A percentile compares a stretch with the other conserved stretches of the same genome.
phyloP scores from a whole-genome alignment of 2,888 invertebrate genomes.

The Rhabditophanes sp. region DNA sequence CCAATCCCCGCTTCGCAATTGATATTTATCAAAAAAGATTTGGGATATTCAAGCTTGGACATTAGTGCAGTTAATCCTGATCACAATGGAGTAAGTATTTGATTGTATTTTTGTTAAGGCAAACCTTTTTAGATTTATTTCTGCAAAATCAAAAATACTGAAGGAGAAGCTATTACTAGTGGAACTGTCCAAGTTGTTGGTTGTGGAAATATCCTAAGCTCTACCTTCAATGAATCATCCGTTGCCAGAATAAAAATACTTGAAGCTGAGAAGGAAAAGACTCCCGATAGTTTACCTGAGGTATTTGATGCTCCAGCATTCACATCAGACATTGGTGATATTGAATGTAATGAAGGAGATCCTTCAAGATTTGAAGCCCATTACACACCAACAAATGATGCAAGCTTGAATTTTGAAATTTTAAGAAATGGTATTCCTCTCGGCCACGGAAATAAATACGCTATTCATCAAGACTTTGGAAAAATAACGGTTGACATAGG shows the following conservation, averaged over 20 bases:
- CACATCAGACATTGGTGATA: constrained; percentile 71
- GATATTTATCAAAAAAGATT: constrained; percentile 54
- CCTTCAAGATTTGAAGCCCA: constrained; percentile 83
- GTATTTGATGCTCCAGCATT: constrained; percentile 49
- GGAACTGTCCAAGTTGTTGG: constrained; percentile 21
- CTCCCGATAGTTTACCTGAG: constrained; percentile 1
- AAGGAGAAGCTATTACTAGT: constrained; percentile 64
- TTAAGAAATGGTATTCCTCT: constrained; percentile 41
- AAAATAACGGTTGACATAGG: constrained; percentile 73
- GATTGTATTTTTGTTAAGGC: constrained; percentile 42
- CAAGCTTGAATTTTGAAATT: constrained; percentile 56
- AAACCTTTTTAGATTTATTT: constrained; percentile 44
- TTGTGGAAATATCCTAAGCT: constrained; percentile 52
- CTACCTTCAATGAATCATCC: constrained; percentile 80
- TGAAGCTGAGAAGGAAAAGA: constrained; percentile 49
- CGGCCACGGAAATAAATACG: constrained; percentile 40
- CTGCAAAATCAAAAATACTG: constrained; percentile 70
- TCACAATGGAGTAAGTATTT: constrained; percentile 83
- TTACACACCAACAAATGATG: constrained; percentile 77
- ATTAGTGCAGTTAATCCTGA: constrained; percentile 55
- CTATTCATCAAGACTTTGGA: constrained; percentile 89
- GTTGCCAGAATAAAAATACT: constrained; percentile 63
- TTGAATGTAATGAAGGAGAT: constrained; percentile 59
- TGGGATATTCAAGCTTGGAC: constrained; percentile 77
- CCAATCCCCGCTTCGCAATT: constrained; percentile 43